A percentile compares a stretch with the other conserved stretches of the same genome.
These are phyloP conservation scores for Phrynosoma platyrhinos DNA, from an alignment of 2,113 vertebrate species.

Conservation along the genomic window DNA sequence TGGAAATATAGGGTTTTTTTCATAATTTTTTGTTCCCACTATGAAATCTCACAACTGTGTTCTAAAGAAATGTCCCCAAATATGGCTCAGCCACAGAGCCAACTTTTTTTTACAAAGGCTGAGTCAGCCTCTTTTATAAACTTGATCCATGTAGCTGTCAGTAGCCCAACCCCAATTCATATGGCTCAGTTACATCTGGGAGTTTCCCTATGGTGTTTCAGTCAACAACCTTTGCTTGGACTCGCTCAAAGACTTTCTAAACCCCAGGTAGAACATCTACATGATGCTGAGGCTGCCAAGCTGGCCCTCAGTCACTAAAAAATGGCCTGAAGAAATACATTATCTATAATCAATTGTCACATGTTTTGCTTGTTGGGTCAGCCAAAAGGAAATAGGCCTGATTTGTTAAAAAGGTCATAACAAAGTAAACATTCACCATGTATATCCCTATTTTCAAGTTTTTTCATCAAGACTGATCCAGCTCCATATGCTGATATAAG, in stretches of 20 bases:
- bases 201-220: not conserved
- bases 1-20: too few species aligned
- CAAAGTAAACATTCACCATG: not conserved
- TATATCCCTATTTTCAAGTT: not conserved
- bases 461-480: not conserved
- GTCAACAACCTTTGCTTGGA: not conserved
- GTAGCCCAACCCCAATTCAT: not conserved
- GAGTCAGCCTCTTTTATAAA: not conserved
- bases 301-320: not conserved
- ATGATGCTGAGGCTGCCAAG: not conserved
- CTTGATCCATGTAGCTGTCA: too few species aligned
- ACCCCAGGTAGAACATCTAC: not conserved
- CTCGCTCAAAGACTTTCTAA: not conserved
- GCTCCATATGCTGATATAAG: not conserved
- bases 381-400: too few species aligned
- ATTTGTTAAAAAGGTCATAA: not conserved
- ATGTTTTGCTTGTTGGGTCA: not conserved
- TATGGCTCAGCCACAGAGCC: not conserved
- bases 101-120: not conserved
- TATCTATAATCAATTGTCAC: not conserved
- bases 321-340: not conserved
- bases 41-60: not conserved
- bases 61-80: not conserved
- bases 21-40: not conserved
- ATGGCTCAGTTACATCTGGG: not conserved